Evolutionary conservation across 1,140 invertebrate species (phyloP).

Genomic region (Dendrolimus kikuchii): DNA sequence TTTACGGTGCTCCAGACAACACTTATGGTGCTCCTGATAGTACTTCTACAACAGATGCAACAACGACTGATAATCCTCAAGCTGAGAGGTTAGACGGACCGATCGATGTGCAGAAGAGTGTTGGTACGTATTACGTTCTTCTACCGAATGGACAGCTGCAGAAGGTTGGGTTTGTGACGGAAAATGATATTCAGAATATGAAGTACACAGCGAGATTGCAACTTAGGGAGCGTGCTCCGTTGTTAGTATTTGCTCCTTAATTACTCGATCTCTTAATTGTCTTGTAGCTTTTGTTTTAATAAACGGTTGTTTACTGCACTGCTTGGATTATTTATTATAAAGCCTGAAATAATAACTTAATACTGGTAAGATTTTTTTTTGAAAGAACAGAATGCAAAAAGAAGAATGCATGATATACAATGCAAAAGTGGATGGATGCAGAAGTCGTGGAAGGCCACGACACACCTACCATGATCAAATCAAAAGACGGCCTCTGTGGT

Average conservation of each 20-base stretch:
- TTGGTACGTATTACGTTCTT: constrained; percentile 51
- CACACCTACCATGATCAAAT: too few relatives aligned
- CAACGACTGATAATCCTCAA: constrained; percentile 40
- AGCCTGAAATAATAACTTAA: too few relatives aligned
- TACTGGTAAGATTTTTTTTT: too few relatives aligned
- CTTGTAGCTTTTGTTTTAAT: too few relatives aligned
- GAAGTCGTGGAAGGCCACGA: too few relatives aligned
- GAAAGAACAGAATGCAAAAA: too few relatives aligned
- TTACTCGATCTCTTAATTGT: constrained; percentile 4
- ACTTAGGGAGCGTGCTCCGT: constrained; percentile 34
- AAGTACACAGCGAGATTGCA: constrained; percentile 45
- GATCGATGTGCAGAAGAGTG: constrained; percentile 48
- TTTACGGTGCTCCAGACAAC: constrained; percentile 14
- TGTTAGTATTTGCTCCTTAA: constrained; percentile 43
- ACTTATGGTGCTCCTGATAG: constrained; percentile 34
- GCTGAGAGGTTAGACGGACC: constrained; percentile 47
- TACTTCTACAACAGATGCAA: constrained; percentile 28
- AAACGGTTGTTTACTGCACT: too few relatives aligned
- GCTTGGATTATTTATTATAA: too few relatives aligned
- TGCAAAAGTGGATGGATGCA: too few relatives aligned
- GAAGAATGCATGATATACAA: too few relatives aligned
- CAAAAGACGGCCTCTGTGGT: too few relatives aligned
- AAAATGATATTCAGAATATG: constrained; percentile 57
- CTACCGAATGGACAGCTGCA: constrained; percentile 52
- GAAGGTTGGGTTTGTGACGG: constrained; percentile 43